phyloP scores from a whole-genome alignment of 2,888 invertebrate species.

The Scrobipalpa atriplicella region DNA sequence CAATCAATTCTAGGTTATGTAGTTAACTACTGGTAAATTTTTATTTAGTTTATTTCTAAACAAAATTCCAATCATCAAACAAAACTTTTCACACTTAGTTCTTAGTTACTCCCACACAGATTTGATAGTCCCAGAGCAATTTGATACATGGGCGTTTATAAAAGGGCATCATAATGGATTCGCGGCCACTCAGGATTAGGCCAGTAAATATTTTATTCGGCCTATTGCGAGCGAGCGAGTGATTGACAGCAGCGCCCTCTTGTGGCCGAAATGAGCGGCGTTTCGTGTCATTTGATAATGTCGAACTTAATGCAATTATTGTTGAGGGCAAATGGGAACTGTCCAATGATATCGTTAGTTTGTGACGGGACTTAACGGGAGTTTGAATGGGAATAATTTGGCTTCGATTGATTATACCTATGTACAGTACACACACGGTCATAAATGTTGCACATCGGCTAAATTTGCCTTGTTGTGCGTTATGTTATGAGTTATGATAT shows the following conservation, averaged over 20 bases:
- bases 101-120: not conserved
- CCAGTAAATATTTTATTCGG: constrained; percentile 79
- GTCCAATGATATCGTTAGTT: constrained; percentile 9
- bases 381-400: not conserved
- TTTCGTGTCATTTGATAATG: constrained; percentile 27
- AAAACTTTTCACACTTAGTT: not conserved
- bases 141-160: constrained; percentile 47
- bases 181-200: constrained; percentile 72
- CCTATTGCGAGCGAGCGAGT: constrained; percentile 64
- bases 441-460: not conserved
- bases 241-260: constrained; percentile 72
- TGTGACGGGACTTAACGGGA: not conserved
- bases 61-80: not conserved
- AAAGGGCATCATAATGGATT: constrained; percentile 68
- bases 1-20: no score
- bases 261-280: constrained; percentile 41
- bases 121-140: constrained; percentile 35
- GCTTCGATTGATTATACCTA: not conserved
- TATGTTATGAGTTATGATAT: not conserved
- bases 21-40: no score
- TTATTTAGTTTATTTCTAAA: not conserved
- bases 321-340: constrained; percentile 13
- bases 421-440: not conserved
- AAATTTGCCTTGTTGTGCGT: not conserved
- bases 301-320: constrained; percentile 25